A percentile compares a stretch with the other conserved stretches of the same genome.
Evolutionary conservation across 1,140 invertebrate species (phyloP).

Genomic region (fruit fly (Drosophila melanogaster)): DNA sequence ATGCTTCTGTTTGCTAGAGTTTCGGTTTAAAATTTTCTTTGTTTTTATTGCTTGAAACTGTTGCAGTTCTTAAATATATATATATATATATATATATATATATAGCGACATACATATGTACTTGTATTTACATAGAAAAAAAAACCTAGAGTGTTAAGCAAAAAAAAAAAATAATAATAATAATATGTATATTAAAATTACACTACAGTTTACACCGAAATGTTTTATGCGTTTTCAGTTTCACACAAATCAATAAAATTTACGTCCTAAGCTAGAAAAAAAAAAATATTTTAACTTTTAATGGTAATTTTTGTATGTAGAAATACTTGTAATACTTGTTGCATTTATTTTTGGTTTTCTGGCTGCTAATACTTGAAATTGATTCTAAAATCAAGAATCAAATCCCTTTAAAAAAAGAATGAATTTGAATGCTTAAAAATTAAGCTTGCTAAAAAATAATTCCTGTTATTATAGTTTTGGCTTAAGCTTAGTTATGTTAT

Average conservation of each 20-base stretch:
- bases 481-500: no score
- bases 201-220: conserved; percentile 38
- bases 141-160: conserved; percentile 24
- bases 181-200: conserved; percentile 38
- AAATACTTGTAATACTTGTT: conserved; percentile 76
- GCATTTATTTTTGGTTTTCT: conserved; percentile 32
- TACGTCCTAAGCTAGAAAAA: conserved; percentile 45
- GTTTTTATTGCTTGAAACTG: conserved; percentile 41
- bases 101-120: conserved; percentile 1
- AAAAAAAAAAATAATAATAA: no score
- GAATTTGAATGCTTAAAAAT: no score
- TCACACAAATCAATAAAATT: conserved; percentile 44
- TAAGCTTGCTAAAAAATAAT: no score
- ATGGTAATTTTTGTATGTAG: conserved; percentile 12
- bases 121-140: conserved; percentile 38
- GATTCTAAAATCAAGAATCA: conserved; percentile 11
- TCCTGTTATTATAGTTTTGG: no score
- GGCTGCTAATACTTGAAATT: conserved; percentile 47
- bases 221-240: conserved; percentile 28
- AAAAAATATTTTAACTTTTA: conserved; percentile 5
- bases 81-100: conserved; percentile 2
- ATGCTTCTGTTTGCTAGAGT: conserved; percentile 8
- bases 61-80: conserved; percentile 27
- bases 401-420: no score
- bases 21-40: conserved; percentile 14